Evolutionary conservation across 2,113 vertebrate genomes (phyloP), one percentile per base, ranked within the genome.

Genomic region (Stictonetta naevosa): DNA sequence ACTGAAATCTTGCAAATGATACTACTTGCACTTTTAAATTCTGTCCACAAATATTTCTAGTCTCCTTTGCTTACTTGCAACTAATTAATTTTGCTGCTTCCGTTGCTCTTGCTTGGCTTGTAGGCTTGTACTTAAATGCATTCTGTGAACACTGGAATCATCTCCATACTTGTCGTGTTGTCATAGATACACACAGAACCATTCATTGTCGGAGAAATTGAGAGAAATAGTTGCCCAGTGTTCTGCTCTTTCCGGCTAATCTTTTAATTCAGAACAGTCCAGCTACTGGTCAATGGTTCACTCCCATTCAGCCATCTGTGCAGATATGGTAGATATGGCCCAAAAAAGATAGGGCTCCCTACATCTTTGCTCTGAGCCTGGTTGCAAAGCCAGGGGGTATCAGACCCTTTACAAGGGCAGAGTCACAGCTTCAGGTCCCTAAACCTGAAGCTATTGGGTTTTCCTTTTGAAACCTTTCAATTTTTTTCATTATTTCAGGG

Each of bases 161-260:
- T 91, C 78, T 64, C 71, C 82, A 50, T 85, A 71, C 87, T 42
- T 9, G 34, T 34, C 33, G 40, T 2, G 87, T 95, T 96, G 95
- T 95, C 94, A 91, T 95, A 96, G 96, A 92, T 92, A 95, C 96
- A 62, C 74, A 94, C 48, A 91, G 48, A 92, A 48, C 28, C 87
- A 55, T 84, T 89, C 68, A 84, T 62, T 95, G 81, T 87, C 7
- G 25, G 9, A 33, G 66, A 44, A 64, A 82, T 3, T 10, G 5
- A 40, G 83, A 62, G 38, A 19, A 91, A 95, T 9, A 95, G 71
- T 58, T 73, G 62, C 23, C 87, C 74, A 89, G 58, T 96, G 94
- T 95, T 93, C 74, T 62, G 10, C 78, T 87, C 14, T 58, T 97
- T 97, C 95, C 89, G 91, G 89, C 89, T 95, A 89, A 58, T 85